phyloP scores from a whole-genome alignment of 64 coral and sea anemone genomes.

The Anthopleura sola region DNA sequence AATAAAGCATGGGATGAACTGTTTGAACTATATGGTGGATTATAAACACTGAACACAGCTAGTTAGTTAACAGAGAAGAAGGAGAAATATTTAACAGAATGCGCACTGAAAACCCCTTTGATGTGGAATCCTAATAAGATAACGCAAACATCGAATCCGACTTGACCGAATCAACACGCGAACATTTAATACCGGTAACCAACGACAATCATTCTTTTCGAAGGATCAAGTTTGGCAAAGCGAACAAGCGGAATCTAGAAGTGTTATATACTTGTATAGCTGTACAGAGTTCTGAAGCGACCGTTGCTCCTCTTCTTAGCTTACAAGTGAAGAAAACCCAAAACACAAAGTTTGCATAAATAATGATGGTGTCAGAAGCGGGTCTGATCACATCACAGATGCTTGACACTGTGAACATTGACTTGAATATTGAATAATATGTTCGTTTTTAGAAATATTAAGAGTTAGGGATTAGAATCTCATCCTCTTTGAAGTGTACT shows the following conservation, averaged over 20 bases:
- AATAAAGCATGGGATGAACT: conserved; percentile 61
- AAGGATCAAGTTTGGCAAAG: background rate
- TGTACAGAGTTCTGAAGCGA: background rate
- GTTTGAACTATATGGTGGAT: conserved; percentile 44
- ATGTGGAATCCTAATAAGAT: background rate
- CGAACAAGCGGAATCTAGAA: background rate
- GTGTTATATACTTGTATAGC: background rate
- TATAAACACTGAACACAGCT: background rate
- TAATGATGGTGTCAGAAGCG: conserved; percentile 8
- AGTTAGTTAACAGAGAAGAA: background rate
- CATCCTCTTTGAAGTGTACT: background rate
- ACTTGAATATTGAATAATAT: background rate
- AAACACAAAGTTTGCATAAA: background rate
- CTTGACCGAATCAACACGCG: background rate
- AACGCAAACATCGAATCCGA: background rate
- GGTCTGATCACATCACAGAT: background rate
- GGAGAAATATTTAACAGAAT: background rate
- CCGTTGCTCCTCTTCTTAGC: background rate
- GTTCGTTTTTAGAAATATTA: background rate
- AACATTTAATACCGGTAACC: background rate
- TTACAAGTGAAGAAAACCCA: background rate
- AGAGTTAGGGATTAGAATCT: background rate
- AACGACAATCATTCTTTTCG: background rate
- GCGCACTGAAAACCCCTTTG: background rate
- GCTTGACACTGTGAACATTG: background rate